Conservation (phyloP, 1,140 invertebrate species). For the Physella acuta region DNA sequence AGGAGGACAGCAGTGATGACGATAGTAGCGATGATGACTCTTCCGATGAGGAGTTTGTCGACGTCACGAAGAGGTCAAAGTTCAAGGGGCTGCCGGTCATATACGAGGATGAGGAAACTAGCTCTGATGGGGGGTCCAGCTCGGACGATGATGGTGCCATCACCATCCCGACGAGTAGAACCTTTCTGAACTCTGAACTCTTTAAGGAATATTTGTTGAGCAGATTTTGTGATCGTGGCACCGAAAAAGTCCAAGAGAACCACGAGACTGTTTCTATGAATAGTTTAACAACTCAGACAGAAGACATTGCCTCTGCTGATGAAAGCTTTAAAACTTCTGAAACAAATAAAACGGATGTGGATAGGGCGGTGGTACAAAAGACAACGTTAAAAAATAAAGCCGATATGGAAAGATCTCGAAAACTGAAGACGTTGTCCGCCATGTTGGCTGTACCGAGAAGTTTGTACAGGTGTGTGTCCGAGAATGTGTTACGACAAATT, state of each 20-base stretch:
- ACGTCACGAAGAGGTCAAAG: slow-evolving; percentile 4
- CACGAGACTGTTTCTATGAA: not conserved
- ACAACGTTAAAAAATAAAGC: too few species aligned
- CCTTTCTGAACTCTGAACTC: too few species aligned
- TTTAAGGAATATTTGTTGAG: slow-evolving; percentile 12
- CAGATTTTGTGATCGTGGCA: not conserved
- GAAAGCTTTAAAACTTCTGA: not conserved
- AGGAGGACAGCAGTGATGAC: not conserved
- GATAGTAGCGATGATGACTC: slow-evolving; percentile 6
- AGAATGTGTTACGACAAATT: too few species aligned
- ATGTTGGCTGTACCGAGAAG: too few species aligned
- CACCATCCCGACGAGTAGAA: too few species aligned
- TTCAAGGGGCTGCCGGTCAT: slow-evolving; percentile 12
- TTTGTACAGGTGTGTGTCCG: too few species aligned
- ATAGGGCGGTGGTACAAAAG: too few species aligned
- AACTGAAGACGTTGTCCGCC: too few species aligned
- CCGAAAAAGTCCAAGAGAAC: too few species aligned
- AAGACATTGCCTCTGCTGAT: not conserved
- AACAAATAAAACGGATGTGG: too few species aligned
- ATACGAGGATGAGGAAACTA: not conserved
- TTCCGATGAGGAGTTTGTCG: slow-evolving; percentile 3
- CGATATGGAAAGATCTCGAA: too few species aligned
- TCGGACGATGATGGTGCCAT: not conserved
- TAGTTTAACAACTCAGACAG: not conserved
- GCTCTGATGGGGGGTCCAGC: not conserved